Percentiles rank a stretch among this genome's conserved stretches.
phyloP scores from a whole-genome alignment of 2,888 invertebrate genomes.

The Anthophora plumipes region DNA sequence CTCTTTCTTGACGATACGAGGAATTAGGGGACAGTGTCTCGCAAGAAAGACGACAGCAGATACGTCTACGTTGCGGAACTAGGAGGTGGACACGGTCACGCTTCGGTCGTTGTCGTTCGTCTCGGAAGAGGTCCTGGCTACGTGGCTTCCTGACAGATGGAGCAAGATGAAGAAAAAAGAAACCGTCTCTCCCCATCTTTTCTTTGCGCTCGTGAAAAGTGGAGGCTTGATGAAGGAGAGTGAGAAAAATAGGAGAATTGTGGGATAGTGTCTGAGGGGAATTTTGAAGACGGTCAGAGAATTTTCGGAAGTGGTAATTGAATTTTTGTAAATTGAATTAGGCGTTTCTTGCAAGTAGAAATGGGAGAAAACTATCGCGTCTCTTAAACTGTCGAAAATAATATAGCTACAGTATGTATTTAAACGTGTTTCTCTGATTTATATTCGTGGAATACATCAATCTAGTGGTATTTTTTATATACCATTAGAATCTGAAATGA shows the following conservation, averaged over 20 bases:
- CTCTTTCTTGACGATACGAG: conserved; percentile 28
- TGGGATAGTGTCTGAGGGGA: neutral
- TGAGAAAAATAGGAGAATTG: neutral
- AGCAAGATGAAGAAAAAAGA: neutral
- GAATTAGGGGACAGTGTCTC: conserved; percentile 34
- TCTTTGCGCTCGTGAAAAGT: neutral
- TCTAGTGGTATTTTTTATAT: too few species aligned
- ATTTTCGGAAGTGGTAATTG: too few species aligned
- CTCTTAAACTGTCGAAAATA: too few species aligned
- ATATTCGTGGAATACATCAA: too few species aligned
- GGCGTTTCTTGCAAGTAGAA: too few species aligned
- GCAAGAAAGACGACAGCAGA: conserved; percentile 37
- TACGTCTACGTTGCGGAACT: conserved; percentile 25
- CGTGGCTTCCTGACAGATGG: conserved; percentile 10
- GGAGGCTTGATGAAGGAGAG: neutral
- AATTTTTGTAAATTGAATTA: too few species aligned
- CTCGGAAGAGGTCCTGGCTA: neutral
- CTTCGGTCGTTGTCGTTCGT: conserved; percentile 24
- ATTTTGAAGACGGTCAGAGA: neutral
- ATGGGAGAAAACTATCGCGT: too few species aligned
- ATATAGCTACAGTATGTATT: too few species aligned
- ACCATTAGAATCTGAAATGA: too few species aligned
- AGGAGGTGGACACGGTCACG: conserved; percentile 14
- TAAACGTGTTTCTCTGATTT: too few species aligned
- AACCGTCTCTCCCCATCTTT: neutral